These are phyloP conservation scores for Tachuris rubrigastra DNA, from an alignment of 2,113 vertebrate species.

Conservation along the genomic window DNA sequence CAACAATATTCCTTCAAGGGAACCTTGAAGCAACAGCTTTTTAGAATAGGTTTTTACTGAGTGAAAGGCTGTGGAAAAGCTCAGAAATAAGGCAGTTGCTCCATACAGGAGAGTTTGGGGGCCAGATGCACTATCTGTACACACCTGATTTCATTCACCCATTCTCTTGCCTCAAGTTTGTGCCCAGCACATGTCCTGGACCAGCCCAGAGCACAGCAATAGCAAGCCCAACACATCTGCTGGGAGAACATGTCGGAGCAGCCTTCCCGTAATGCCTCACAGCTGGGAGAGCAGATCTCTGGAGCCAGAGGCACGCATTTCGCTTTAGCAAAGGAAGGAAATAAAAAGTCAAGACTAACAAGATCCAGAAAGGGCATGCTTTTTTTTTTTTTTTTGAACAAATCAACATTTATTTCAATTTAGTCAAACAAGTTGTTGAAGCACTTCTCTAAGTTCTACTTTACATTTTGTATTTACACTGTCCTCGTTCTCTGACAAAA, in stretches of 20 bases:
- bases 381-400: conserved; percentile 35
- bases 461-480: conserved; percentile 66
- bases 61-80: background rate
- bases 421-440: conserved; percentile 39
- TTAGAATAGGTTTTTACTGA: background rate
- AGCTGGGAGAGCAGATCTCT: background rate
- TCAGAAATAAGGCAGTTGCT: background rate
- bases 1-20: background rate
- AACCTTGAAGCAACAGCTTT: background rate
- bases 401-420: conserved; percentile 58
- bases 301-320: background rate
- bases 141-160: background rate
- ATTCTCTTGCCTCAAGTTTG: background rate
- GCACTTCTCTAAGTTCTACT: conserved; percentile 51
- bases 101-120: background rate
- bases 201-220: background rate
- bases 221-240: background rate
- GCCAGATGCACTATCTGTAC: background rate
- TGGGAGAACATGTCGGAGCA: accelerated
- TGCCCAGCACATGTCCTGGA: background rate
- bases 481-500: conserved; percentile 46
- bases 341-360: conserved; percentile 54
- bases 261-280: background rate
- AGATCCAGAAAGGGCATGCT: conserved; percentile 45
- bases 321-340: conserved; percentile 10